Percentiles rank a stretch among this genome's conserved stretches.
phyloP scores from a whole-genome alignment of 2,888 invertebrate species.

The Drosophila mimetica region DNA sequence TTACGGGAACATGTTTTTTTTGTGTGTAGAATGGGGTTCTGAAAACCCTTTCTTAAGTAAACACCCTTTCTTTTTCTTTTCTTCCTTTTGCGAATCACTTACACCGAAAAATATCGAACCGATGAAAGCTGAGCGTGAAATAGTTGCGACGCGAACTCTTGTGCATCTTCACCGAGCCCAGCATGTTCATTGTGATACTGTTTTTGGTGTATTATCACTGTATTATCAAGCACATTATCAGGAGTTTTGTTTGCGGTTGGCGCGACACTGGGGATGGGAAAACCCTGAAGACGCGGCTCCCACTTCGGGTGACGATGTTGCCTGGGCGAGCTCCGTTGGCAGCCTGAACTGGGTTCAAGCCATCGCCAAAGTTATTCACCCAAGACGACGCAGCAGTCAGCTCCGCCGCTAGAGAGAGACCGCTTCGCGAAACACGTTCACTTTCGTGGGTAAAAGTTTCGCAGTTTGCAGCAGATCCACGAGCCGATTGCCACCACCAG shows the following conservation, averaged over 20 bases:
- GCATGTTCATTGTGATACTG: slow-evolving; percentile 59
- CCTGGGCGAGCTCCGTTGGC: slow-evolving; percentile 63
- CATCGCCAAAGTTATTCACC: slow-evolving; percentile 73
- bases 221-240: slow-evolving; percentile 7
- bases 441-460: slow-evolving; percentile 74
- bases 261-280: background rate
- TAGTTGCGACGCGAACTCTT: slow-evolving; percentile 80
- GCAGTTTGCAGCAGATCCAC: slow-evolving; percentile 23
- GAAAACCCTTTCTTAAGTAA: background rate
- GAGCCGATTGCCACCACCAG: slow-evolving; percentile 14
- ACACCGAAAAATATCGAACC: slow-evolving; percentile 81
- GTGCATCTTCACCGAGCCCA: slow-evolving; percentile 70
- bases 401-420: slow-evolving; percentile 21
- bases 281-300: slow-evolving; percentile 2
- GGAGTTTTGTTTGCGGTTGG: background rate
- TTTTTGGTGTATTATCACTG: background rate
- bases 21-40: too few species aligned
- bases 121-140: slow-evolving; percentile 79
- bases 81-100: slow-evolving; percentile 63
- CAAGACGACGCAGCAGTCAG: slow-evolving; percentile 51
- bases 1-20: too few species aligned
- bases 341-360: slow-evolving; percentile 69
- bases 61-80: background rate
- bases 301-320: slow-evolving; percentile 55
- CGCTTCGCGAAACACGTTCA: slow-evolving; percentile 68